Base-by-base conservation (phyloP, 64 coral and sea anemone genomes). In the Pocillopora damicornis region DNA sequence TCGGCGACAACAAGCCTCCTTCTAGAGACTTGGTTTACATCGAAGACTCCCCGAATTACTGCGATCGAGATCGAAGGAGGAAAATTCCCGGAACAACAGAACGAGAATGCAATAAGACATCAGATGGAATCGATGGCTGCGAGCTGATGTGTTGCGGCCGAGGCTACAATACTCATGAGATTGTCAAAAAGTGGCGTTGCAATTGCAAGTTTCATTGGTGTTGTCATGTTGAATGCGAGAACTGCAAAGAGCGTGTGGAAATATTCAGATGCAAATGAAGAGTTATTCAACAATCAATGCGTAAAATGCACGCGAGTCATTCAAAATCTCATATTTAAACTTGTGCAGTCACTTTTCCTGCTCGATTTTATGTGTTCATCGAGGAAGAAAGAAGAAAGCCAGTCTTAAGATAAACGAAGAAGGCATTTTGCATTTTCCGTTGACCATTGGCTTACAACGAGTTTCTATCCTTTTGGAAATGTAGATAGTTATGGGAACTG, bases 161-260 rank as follows among this genome's bases (percentile, higher is more conserved):
- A 66, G 94, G 94, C 2, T 96, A 96, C n/a, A 83, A 96, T 20
- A 96, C 91, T 15, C 91, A 96, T 35, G 91, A 96, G 16, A 87
- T 87, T 9, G 68, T 87, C 2, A 76, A 79, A 25, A 87, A 22
- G 22, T 90, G 59, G 61, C 59, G 35, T 16, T 96, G 94, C 30
- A 65, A 82, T 35, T 96, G 94, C 59, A 88, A 90, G 59, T 96
- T 96, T 78, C 61, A 83, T 16, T 96, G 94, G 94, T 96, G 94
- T 36, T 96, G 94, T 34, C 69, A 71, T 60, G 94, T 96, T 14
- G 87, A 63, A 26, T 96, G 94, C 60, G 83, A 90, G 22, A 90
- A 79, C 30, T 96, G 94, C 42, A 87, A 92, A 82, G 80, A 92
- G 58, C 42, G 60, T 4, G 4, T 74, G 22, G 90, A 79, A 68